Base-by-base conservation (phyloP, 2,113 vertebrate species). In the Sturnira hondurensis region DNA sequence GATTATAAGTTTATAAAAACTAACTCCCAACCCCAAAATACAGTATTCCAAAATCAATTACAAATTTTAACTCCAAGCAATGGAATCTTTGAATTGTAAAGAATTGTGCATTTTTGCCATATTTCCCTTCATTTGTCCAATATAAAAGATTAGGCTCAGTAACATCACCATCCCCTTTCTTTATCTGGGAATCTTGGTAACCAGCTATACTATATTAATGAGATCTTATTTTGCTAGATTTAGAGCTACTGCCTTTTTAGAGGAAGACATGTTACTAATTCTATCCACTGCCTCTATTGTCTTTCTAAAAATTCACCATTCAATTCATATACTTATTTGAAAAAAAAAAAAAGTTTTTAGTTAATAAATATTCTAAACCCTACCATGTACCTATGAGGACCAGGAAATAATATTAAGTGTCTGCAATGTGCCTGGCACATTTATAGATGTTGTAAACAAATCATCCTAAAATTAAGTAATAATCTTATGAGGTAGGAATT, bases 391-490 rank as follows among this genome's bases (percentile, higher is more conserved):
- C 14, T 68, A 61, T 10, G 38, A 77, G 11, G 68, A 65, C 86
- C 70, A 43, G 9, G 5, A 82, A 63, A 24, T 38, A 70, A 56
- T 33, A 68, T 10, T 10, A 77, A 61, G 16, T 22, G 0, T 17
- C 33, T 63, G 19, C 5, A 68, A 47, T 14, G 12, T 56, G 74
- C 19, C 36, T 70, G 38, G 17, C 33, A 81, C 33, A 86, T 88
- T 65, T 19, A 20, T 43, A 67, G 8, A 38, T 77, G 74, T 45
- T 38, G 0, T 86, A 28, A 92, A 19, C 58, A 97, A 90, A 45
- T 19, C n/a, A 65, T 43, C 82, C 77, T 81, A 77, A 89, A 80
- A 84, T 85, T 92, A 92, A 82, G 52, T 36, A 92, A 56, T 7
- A 80, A 70, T 14, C 3, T 82, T 38, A 70, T 24, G 28, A 71